Percentiles rank a stretch among this genome's conserved stretches.
phyloP scores from a whole-genome alignment of 1,140 invertebrate species.

The Drosophila novamexicana region DNA sequence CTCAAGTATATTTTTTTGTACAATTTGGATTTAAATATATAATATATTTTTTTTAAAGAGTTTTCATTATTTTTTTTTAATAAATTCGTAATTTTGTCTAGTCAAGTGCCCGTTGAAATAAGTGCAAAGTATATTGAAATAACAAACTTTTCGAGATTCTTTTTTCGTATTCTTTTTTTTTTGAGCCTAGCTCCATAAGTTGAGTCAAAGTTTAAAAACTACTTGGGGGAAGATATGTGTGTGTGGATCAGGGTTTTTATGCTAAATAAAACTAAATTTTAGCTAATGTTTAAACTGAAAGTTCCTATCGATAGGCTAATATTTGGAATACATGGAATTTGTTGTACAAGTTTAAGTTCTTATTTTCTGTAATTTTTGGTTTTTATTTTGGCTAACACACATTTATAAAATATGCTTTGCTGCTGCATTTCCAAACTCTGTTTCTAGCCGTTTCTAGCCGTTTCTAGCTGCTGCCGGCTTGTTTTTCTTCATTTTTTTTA shows the following conservation, averaged over 20 bases:
- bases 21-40: constrained; percentile 30
- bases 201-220: constrained; percentile 41
- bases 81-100: constrained; percentile 74
- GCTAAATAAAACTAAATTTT: constrained; percentile 19
- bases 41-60: constrained; percentile 18
- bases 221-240: constrained; percentile 62
- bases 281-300: constrained; percentile 53
- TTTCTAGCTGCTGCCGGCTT: constrained; percentile 4
- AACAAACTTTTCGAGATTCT: constrained; percentile 34
- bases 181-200: constrained; percentile 44
- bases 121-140: constrained; percentile 69
- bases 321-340: constrained; percentile 17
- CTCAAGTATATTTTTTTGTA: constrained; percentile 27
- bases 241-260: background rate
- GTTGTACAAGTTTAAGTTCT: background rate
- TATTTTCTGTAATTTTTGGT: background rate
- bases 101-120: constrained; percentile 56
- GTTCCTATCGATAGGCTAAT: constrained; percentile 45
- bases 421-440: constrained; percentile 9
- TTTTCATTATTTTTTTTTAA: constrained; percentile 22
- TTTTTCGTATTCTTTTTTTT: constrained; percentile 6
- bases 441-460: background rate
- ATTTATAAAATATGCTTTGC: constrained; percentile 75
- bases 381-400: constrained; percentile 42
- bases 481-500: constrained; percentile 30